phyloP scores from a whole-genome alignment of 2,113 vertebrate species.

The Ovibos moschatus region DNA sequence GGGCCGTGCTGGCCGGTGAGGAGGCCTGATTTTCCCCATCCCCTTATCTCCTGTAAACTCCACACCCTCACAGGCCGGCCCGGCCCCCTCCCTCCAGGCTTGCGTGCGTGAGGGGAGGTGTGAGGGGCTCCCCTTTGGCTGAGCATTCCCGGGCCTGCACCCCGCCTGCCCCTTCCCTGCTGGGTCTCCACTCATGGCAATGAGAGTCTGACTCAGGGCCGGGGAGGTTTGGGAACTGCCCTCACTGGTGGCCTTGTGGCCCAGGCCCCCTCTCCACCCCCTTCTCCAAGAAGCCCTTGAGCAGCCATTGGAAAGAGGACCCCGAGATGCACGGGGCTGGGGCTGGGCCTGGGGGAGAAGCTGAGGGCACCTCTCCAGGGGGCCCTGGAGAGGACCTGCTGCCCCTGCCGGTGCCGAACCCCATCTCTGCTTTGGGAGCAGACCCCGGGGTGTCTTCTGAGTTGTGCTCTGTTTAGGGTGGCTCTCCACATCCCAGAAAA shows the following conservation, averaged over 20 bases:
- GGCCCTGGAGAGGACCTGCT: background rate
- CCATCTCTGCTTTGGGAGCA: background rate
- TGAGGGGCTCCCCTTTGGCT: no score
- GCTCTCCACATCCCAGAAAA: background rate
- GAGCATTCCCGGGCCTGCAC: background rate
- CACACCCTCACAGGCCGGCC: background rate
- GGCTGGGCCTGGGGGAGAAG: background rate
- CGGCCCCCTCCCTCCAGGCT: no score
- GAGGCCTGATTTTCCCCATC: background rate
- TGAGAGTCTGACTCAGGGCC: background rate
- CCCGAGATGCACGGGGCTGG: background rate
- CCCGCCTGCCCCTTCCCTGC: background rate
- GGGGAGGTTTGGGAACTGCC: background rate
- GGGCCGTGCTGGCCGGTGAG: background rate
- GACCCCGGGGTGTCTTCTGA: background rate
- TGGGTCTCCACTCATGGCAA: fast-evolving
- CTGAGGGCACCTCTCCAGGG: background rate
- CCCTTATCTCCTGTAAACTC: background rate
- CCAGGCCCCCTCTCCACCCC: no score
- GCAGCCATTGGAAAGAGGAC: no score
- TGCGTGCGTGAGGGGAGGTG: background rate
- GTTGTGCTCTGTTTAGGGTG: fast-evolving
- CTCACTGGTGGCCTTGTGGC: background rate
- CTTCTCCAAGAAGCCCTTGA: fast-evolving
- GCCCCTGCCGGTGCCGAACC: fast-evolving